Evolutionary conservation across 2,113 vertebrate species (phyloP).

Genomic region (Menidia beryllina): DNA sequence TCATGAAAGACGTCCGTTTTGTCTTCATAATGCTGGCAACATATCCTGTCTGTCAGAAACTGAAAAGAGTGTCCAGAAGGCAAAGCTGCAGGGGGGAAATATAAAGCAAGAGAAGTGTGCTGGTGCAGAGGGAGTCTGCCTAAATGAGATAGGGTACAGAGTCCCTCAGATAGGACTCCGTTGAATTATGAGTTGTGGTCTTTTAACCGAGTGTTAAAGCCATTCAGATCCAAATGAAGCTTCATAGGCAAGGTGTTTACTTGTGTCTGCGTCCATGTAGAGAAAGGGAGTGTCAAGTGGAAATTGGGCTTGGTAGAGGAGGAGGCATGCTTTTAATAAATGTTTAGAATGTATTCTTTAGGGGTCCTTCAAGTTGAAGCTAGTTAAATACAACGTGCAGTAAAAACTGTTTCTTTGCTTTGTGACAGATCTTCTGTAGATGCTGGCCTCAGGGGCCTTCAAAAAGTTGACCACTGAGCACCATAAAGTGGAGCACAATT

Average conservation of each 20-base stretch:
- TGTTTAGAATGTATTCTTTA: neutral
- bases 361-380: neutral
- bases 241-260: conserved; percentile 2
- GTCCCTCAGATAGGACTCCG: conserved; percentile 53
- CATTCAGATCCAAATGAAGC: neutral
- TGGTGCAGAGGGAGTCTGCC: conserved; percentile 43
- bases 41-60: conserved; percentile 72
- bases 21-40: conserved; percentile 63
- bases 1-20: conserved; percentile 66
- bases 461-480: conserved; percentile 54
- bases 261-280: neutral
- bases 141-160: conserved; percentile 46
- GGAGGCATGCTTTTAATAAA: conserved; percentile 25
- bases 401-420: conserved; percentile 43
- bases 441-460: conserved; percentile 67
- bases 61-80: conserved; percentile 72
- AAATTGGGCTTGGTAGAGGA: neutral
- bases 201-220: conserved; percentile 15
- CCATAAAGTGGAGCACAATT: conserved; percentile 57
- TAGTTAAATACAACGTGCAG: neutral
- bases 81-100: conserved; percentile 66
- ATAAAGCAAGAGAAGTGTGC: conserved; percentile 36
- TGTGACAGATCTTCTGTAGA: conserved; percentile 64
- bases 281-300: neutral
- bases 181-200: conserved; percentile 58